A percentile compares a stretch with the other conserved stretches of the same genome.
phyloP scores from a whole-genome alignment of 2,888 invertebrate genomes.

The Scaptomyza flava region DNA sequence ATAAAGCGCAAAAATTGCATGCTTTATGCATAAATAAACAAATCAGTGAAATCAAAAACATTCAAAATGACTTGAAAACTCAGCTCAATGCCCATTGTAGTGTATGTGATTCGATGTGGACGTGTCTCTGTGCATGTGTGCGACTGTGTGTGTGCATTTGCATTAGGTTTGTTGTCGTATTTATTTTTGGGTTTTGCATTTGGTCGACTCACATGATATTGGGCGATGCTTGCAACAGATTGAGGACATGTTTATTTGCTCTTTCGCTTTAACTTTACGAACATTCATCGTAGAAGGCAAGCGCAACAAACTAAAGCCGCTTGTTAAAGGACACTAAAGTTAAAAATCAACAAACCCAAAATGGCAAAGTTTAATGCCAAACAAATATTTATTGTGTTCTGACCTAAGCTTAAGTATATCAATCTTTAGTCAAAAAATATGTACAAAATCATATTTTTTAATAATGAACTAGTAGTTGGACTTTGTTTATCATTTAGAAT shows the following conservation, averaged over 20 bases:
- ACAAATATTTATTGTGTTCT: too few species aligned
- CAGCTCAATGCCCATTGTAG: conserved; percentile 69
- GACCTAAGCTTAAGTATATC: background rate
- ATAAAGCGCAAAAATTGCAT: conserved; percentile 73
- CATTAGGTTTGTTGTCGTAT: conserved; percentile 34
- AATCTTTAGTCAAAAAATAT: background rate
- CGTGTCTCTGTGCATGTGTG: background rate
- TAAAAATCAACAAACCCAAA: background rate
- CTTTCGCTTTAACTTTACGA: conserved; percentile 10
- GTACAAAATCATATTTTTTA: background rate
- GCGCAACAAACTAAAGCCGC: background rate
- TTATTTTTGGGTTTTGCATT: conserved; percentile 46
- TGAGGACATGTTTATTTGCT: conserved; percentile 29
- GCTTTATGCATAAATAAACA: conserved; percentile 80
- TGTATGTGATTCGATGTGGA: conserved; percentile 24
- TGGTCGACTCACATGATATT: conserved; percentile 30
- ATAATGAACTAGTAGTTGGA: background rate
- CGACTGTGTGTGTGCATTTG: conserved; percentile 6
- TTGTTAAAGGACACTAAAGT: background rate
- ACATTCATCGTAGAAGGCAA: background rate
- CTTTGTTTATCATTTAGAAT: background rate
- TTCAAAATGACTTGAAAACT: conserved; percentile 75
- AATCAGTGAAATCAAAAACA: conserved; percentile 80
- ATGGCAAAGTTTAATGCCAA: background rate
- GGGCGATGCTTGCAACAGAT: conserved; percentile 20